Percentiles rank a stretch among this genome's conserved stretches.
Evolutionary conservation across 2,888 invertebrate genomes (phyloP).

Genomic region (Timema cristinae): DNA sequence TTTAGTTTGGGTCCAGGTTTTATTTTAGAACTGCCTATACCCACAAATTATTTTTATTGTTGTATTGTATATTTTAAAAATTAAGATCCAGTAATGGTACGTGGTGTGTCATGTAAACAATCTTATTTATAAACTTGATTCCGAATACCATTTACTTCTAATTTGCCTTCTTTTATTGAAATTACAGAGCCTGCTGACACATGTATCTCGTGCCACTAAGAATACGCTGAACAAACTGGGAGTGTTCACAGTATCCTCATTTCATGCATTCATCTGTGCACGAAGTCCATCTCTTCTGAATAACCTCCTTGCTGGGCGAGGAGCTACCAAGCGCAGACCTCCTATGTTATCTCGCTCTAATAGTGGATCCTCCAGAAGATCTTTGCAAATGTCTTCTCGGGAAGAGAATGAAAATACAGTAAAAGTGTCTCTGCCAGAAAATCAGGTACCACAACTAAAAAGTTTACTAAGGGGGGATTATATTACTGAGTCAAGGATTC

Average conservation of each 20-base stretch:
- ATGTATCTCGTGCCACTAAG: slow-evolving; percentile 93
- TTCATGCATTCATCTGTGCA: slow-evolving; percentile 96
- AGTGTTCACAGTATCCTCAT: slow-evolving; percentile 95
- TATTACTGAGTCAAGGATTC: too few species aligned
- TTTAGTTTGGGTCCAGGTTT: too few species aligned
- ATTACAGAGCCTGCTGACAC: slow-evolving; percentile 86
- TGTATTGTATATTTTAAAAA: too few species aligned
- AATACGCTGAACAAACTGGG: slow-evolving; percentile 91
- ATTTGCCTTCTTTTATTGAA: slow-evolving; percentile 34
- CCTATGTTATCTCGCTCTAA: slow-evolving; percentile 88
- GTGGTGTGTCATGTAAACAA: too few species aligned
- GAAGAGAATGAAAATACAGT: slow-evolving; percentile 85
- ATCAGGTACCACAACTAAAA: slow-evolving; percentile 46
- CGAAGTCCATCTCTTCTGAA: slow-evolving; percentile 89
- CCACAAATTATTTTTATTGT: too few species aligned
- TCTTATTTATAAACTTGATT: too few species aligned
- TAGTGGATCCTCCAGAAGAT: slow-evolving; percentile 81
- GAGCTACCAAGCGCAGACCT: slow-evolving; percentile 84
- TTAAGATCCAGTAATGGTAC: too few species aligned
- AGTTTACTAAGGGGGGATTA: slow-evolving; percentile 17
- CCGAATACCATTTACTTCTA: too few species aligned
- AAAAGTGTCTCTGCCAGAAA: slow-evolving; percentile 86
- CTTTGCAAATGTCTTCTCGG: slow-evolving; percentile 72
- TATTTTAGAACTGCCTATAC: too few species aligned
- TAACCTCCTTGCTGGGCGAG: slow-evolving; percentile 84